Evolutionary conservation across 2,113 vertebrate genomes (phyloP), one percentile per base, ranked within the genome.

Genomic region (Myotis brandtii): DNA sequence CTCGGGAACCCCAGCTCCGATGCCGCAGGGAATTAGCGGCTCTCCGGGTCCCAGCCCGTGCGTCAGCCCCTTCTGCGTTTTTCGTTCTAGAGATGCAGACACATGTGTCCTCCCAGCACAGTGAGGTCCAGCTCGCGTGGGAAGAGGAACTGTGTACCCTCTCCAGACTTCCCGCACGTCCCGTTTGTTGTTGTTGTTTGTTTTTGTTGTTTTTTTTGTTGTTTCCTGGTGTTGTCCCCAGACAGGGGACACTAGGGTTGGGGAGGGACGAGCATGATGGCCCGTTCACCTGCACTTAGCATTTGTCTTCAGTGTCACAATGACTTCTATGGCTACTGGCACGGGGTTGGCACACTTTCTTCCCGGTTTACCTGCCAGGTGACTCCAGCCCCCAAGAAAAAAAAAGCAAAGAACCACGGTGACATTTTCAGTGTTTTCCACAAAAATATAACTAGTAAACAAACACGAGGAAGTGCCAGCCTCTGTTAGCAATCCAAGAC

Each of bases 351-450:
- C 25, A 67, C 59, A 40, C 2, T 79, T 37, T 67, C 73, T 86
- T 56, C n/a, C 67, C 43, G n/a, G 37, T 94, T 92, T 85, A 92
- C 73, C 75, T 83, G 48, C 9, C 16, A 82, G 46, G 46, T 81
- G 54, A 40, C 40, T 50, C 46, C 81, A 40, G 17, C 6, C 72
- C 20, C 1, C 59, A 9, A 80, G 34, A 23, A 64, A 10, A 81
- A 86, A 56, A 93, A 52, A 76, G 23, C 69, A 77, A 80, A 92
- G 43, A 89, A 80, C 52, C 25, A 40, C 3, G 12, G 46, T 66
- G 56, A 80, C 75, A 59, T 89, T 93, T 90, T 93, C 18, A 32
- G 30, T 56, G 27, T 40, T 92, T 83, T 91, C 69, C 89, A 75
- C 37, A 64, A 77, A 93, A 93, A 86, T 86, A 27, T 4, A 50